A percentile compares a stretch with the other conserved stretches of the same genome.
Conservation (phyloP, 2,888 invertebrate species). For the Pseudanteris insignis region DNA sequence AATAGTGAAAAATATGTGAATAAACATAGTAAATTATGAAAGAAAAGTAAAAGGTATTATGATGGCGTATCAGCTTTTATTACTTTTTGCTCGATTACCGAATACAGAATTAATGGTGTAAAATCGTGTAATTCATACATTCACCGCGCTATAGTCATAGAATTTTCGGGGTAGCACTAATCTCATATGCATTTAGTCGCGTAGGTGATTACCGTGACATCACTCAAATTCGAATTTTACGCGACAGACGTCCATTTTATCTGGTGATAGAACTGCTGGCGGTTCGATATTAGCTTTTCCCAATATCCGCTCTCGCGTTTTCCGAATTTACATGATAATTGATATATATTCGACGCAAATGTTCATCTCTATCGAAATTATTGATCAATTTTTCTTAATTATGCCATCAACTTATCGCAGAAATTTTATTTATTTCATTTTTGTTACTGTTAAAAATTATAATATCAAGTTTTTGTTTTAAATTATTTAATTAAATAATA, state of each 20-base stretch:
- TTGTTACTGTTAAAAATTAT: too few species aligned
- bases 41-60: too few species aligned
- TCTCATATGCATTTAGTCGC: constrained; percentile 13
- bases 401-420: neutral
- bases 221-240: constrained; percentile 32
- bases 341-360: constrained; percentile 20
- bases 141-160: constrained; percentile 6
- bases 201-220: constrained; percentile 19
- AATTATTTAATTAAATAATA: too few species aligned
- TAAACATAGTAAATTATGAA: too few species aligned
- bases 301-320: constrained; percentile 16
- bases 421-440: too few species aligned
- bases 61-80: too few species aligned
- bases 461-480: too few species aligned
- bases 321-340: constrained; percentile 30
- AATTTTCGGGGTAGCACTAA: constrained; percentile 5
- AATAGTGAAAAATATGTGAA: too few species aligned
- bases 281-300: constrained; percentile 25
- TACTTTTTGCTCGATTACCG: too few species aligned
- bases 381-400: constrained; percentile 15
- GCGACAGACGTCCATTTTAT: constrained; percentile 36
- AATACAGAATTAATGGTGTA: neutral
- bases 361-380: constrained; percentile 16
- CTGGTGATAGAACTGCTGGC: constrained; percentile 20
- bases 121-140: constrained; percentile 2